Base-by-base conservation (phyloP, 2,888 invertebrate genomes). In the Plemyria rubiginata region DNA sequence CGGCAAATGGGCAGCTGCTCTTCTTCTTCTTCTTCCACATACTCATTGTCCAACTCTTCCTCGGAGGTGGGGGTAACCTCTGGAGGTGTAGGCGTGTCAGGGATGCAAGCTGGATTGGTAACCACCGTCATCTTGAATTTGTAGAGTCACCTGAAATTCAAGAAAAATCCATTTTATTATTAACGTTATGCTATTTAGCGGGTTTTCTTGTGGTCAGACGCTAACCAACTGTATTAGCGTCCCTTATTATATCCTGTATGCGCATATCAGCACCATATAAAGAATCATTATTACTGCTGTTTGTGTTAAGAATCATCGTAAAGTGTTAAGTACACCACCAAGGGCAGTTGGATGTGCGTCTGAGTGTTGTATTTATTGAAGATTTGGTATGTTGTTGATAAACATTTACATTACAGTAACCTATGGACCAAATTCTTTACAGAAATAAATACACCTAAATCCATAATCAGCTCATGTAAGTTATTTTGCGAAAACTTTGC, bases 221-320 rank as follows among this genome's bases (percentile, higher is more conserved):
- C 81, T 90, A 90, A 88, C 68, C 64, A 80, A 73, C 71, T 66
- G 71, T 78, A 69, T 87, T 90, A 89, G 82, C 86, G 63, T 76
- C 75, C 70, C 78, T 78, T 83, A 82, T 88, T 84, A 86, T 81
- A 78, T 79, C 80, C 74, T 78, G 72, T 81, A 77, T 79, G 80
- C 76, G 83, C 77, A 78, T 86, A 86, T 88, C 80, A 85, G 75
- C 79, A 79, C 82, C 83, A 79, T 84, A 87, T 89, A 88, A 88
- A 86, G 90, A 84, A 83, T 90, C 87, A 85, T 91, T 91, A 90
- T 90, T 87, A 82, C 76, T 73, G 80, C 72, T 74, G 84, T 79
- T 80, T 83, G 81, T 80, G 74, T 76, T 82, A 83, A 77, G 78
- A 85, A 83, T 86, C 82, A 78, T 76, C 74, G 58, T 70, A 84